Evolutionary conservation across 2,797 vertebrate genomes (phyloP), one percentile per base, ranked within the genome.

Genomic region (Leptatherina wallacei): DNA sequence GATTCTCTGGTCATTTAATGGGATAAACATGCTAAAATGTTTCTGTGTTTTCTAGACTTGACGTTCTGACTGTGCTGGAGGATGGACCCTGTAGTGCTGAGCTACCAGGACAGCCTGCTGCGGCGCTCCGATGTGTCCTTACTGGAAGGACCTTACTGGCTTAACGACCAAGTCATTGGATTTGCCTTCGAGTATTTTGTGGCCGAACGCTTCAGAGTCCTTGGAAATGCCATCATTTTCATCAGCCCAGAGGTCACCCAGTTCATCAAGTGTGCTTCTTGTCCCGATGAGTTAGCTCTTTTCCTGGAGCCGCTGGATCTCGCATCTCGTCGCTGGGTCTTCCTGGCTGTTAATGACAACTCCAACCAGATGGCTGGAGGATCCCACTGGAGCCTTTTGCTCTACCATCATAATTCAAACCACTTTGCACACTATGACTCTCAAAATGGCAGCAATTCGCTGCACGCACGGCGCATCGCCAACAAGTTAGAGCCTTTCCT

Each of bases 201-300:
- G 40, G 86, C 85, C 0, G 93, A 95, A 76, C 95, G 95, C 75
- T 97, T 97, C 89, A 92, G 83, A 81, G 92, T 92, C 77, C 94
- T 95, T 52, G 87, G 91, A 0, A 89, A 94, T 16, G 85, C 85
- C 0, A 83, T 95, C 35, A 93, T 95, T 60, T 99, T 99, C 87
- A 94, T 99, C 91, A 95, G 98, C 77, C 98, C 98, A 0, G 96
- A 99, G 88, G 98, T 99, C 82, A 95, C 97, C 38, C 98, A 99
- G 91, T 99, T 99, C 91, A 99, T 99, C 89, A 99, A 99, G 71
- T 99, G 96, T 64, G 94, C 96, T 22, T 93, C 95, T 33, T 95
- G 91, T 63, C 94, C 94, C 1, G 94, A 96, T 47, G 98, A 99
- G 84, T 85, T 97, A 4, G 93, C 96, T 10, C 54, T 97, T 24